Percentiles rank a stretch among this genome's conserved stretches.
Conservation (phyloP, 53 echinoderm and acorn worm genomes). For the Temnopleurus reevesii region DNA sequence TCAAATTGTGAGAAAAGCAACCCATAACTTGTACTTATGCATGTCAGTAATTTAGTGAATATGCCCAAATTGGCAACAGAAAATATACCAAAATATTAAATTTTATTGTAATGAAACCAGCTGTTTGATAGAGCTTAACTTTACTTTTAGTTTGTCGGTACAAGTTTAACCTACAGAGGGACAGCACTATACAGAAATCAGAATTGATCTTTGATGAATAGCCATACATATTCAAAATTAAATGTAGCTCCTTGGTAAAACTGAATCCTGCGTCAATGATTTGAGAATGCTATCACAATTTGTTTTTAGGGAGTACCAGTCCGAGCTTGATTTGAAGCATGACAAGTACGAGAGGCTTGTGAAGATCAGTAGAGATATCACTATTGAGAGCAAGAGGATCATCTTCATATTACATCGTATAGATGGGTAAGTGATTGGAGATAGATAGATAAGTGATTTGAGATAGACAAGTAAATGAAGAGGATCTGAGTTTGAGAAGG, state of each 20-base stretch:
- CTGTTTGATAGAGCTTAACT: not conserved
- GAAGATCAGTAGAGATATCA: conserved; percentile 92
- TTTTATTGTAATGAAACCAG: too few species aligned
- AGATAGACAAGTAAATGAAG: too few species aligned
- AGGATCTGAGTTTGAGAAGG: too few species aligned
- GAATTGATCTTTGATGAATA: not conserved
- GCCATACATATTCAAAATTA: not conserved
- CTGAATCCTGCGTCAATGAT: not conserved
- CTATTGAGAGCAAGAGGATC: conserved; percentile 97
- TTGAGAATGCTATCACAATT: not conserved
- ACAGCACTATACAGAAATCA: too few species aligned
- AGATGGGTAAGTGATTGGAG: conserved; percentile 57
- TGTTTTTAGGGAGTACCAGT: conserved; percentile 75
- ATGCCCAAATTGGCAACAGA: too few species aligned
- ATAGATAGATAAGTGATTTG: too few species aligned
- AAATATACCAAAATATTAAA: too few species aligned
- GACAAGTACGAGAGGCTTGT: conserved; percentile 93
- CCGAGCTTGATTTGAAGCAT: conserved; percentile 86
- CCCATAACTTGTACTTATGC: too few species aligned
- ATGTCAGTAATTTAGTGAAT: too few species aligned
- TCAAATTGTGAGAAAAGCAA: too few species aligned
- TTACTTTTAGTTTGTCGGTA: not conserved
- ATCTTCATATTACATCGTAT: conserved; percentile 95
- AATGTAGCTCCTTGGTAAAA: not conserved
- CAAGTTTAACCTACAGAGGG: not conserved